Evolutionary conservation across 2,797 vertebrate genomes (phyloP), one percentile per base, ranked within the genome.

Genomic region (Staurois parvus): DNA sequence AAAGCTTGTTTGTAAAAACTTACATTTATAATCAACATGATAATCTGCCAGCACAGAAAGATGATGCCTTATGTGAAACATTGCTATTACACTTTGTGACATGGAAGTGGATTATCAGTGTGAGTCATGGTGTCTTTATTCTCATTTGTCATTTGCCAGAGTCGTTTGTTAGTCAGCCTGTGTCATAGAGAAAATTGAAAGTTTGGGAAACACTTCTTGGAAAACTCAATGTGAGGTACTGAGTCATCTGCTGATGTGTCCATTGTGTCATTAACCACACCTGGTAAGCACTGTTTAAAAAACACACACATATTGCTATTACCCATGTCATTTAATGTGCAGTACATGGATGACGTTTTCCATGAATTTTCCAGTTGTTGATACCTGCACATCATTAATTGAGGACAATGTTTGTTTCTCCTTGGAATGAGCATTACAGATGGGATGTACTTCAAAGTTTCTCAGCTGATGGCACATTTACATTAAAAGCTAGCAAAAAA

Each of bases 181-280:
- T 81, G 48, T 28, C 70, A 74, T n/a, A 73, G n/a, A 64, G 48
- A 21, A 81, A 73, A 73, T 62, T 72, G 69, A 74, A 66, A 82
- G 56, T 82, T 72, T 72, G 34, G 79, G 79, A 81, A 72, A 72
- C 59, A 3, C 56, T 62, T 68, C 34, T 11, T 73, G 26, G n/a
- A 45, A 73, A 64, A 34, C n/a, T 30, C 32, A 17, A n/a, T 48
- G 48, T 81, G 19, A 13, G 34, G 40, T 26, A 8, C n/a, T 81
- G 79, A 81, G 37, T 72, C 67, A 72, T 72, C 45, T 72, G 24
- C 34, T 26, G 21, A 40, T 37, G 30, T 59, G 45, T 24, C 67
- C 10, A 32, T 70, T 30, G 7, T 70, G 56, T 21, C 56, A 64
- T 26, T 64, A 26, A 64, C 59, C 24, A 26, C 56, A 62, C n/a